A percentile compares a stretch with the other conserved stretches of the same genome.
phyloP scores from a whole-genome alignment of 2,888 invertebrate genomes.

The Dichetophora obliterata region DNA sequence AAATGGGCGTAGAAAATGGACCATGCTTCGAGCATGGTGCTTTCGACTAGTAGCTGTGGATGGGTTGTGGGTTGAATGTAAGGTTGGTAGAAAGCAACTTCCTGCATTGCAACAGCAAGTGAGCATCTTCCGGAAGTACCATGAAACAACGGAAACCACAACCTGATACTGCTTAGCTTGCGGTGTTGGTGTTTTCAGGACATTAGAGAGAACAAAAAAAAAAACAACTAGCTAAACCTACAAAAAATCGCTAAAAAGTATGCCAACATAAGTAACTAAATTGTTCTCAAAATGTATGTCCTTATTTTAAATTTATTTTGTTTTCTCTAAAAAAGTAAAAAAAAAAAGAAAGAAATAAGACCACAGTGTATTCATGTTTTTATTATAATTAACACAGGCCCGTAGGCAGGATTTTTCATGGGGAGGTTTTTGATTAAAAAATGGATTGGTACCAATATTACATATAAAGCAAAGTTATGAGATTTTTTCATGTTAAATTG shows the following conservation, averaged over 20 bases:
- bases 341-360: no score
- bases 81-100: neutral
- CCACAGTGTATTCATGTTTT: no score
- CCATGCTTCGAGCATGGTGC: slow-evolving; percentile 32
- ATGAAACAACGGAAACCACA: neutral
- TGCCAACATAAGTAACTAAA: no score
- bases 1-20: slow-evolving; percentile 63
- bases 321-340: no score
- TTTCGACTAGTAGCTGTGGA: slow-evolving; percentile 34
- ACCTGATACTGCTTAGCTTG: neutral
- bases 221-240: neutral
- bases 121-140: slow-evolving; percentile 46
- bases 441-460: no score
- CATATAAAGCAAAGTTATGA: no score
- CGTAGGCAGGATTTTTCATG: no score
- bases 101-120: slow-evolving; percentile 41
- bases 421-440: no score
- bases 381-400: no score
- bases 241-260: slow-evolving; percentile 13
- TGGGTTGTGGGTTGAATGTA: neutral
- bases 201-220: neutral
- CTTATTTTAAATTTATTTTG: no score
- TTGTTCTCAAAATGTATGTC: no score
- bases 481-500: no score
- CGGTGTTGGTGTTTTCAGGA: neutral